Conservation (phyloP, 2,797 vertebrate species). For the Sebastes baramenuke region DNA sequence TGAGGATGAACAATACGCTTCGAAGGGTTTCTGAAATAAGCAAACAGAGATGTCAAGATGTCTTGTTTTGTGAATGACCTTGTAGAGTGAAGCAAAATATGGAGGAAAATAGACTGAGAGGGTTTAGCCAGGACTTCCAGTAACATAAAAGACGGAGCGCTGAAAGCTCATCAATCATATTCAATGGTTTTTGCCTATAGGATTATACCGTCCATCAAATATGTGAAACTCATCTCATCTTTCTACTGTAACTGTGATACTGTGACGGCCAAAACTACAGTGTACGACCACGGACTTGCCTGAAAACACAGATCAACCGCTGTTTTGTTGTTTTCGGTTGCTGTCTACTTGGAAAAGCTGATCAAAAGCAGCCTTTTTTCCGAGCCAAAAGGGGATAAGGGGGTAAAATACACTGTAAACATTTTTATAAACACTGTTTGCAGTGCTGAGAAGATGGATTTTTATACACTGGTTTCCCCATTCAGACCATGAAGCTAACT, state of each 20-base stretch:
- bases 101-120: constrained; percentile 28
- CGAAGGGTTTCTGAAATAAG: constrained; percentile 39
- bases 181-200: constrained; percentile 45
- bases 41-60: constrained; percentile 43
- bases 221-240: constrained; percentile 59
- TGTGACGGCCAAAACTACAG: constrained; percentile 64
- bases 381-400: constrained; percentile 22
- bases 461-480: constrained; percentile 58
- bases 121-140: constrained; percentile 13
- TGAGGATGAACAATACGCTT: constrained; percentile 31
- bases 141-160: constrained; percentile 24
- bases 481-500: constrained; percentile 19
- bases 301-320: constrained; percentile 34
- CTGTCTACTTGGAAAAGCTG: constrained; percentile 39
- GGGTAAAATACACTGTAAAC: constrained; percentile 48
- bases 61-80: constrained; percentile 39
- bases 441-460: constrained; percentile 32
- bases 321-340: constrained; percentile 44
- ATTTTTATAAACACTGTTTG: constrained; percentile 55
- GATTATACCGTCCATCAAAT: constrained; percentile 47
- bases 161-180: constrained; percentile 48
- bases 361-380: constrained; percentile 30
- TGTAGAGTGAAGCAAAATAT: constrained; percentile 7
- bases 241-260: constrained; percentile 71
- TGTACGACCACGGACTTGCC: constrained; percentile 35